Percentiles rank a stretch among this genome's conserved stretches.
phyloP scores from a whole-genome alignment of 1,140 invertebrate genomes.

The Fragariocoptes setiger region DNA sequence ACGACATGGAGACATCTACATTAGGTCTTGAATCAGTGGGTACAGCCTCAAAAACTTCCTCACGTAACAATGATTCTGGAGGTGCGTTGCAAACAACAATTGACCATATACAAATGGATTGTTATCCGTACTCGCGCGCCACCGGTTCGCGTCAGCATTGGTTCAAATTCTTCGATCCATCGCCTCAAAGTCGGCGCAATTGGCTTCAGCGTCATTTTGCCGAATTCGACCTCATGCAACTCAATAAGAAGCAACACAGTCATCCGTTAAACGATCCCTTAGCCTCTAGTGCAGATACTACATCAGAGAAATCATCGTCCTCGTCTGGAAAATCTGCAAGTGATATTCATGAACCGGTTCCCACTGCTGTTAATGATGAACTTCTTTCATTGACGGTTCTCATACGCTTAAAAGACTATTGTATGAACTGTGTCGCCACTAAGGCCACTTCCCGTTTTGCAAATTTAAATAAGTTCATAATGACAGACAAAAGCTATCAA shows the following conservation, averaged over 20 bases:
- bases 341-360: background rate
- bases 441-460: background rate
- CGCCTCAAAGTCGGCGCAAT: constrained; percentile 14
- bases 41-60: constrained; percentile 5
- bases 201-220: constrained; percentile 19
- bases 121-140: constrained; percentile 84
- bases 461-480: constrained; percentile 19
- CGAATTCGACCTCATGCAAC: constrained; percentile 14
- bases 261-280: background rate
- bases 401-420: constrained; percentile 7
- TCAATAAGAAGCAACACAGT: constrained; percentile 4
- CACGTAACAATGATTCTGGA: constrained; percentile 34
- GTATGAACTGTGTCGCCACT: constrained; percentile 7
- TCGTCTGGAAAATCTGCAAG: constrained; percentile 2
- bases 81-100: constrained; percentile 76
- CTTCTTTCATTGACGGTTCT: constrained; percentile 7
- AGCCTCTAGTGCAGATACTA: background rate
- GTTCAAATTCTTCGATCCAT: constrained; percentile 24
- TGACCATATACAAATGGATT: constrained; percentile 52
- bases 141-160: constrained; percentile 47
- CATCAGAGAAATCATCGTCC: constrained; percentile 5
- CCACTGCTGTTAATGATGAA: background rate
- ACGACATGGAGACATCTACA: constrained; percentile 39
- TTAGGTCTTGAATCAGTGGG: constrained; percentile 21
- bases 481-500: constrained; percentile 5